Conservation (phyloP, 2,113 vertebrate genomes). For the Sapayoa aenigma region DNA sequence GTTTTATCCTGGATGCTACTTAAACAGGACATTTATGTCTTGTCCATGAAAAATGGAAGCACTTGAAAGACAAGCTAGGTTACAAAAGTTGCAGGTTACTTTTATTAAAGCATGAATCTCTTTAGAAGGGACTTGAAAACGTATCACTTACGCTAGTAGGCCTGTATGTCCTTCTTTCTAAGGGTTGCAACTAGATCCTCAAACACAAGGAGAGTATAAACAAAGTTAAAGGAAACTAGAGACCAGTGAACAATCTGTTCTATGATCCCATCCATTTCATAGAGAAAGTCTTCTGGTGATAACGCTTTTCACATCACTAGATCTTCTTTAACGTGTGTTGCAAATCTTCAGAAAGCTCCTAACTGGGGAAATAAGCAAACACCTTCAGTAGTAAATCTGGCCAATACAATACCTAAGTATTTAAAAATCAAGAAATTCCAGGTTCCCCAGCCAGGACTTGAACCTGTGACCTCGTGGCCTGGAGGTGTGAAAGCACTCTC, state of each 20-base stretch:
- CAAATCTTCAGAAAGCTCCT: slow-evolving; percentile 8
- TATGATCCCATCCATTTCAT: background rate
- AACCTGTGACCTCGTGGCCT: slow-evolving; percentile 64
- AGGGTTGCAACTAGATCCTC: background rate
- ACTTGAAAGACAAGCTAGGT: background rate
- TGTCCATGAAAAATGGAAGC: background rate
- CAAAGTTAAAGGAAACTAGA: background rate
- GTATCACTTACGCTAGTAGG: background rate
- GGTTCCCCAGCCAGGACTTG: slow-evolving; percentile 51
- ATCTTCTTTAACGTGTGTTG: background rate
- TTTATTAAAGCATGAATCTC: background rate
- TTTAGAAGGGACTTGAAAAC: background rate
- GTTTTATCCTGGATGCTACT: background rate
- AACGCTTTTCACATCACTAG: background rate
- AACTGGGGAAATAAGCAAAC: slow-evolving; percentile 22
- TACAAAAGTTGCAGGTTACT: background rate
- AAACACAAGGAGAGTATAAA: background rate
- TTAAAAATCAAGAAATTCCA: slow-evolving; percentile 38
- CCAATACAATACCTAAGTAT: slow-evolving; percentile 4
- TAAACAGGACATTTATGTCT: background rate
- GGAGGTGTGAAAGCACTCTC: slow-evolving; percentile 67
- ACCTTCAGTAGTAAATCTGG: background rate
- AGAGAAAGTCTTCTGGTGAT: background rate
- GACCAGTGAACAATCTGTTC: background rate
- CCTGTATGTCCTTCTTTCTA: background rate